Base-by-base conservation (phyloP, 2,888 invertebrate species). In the Metopia argyrocephala region DNA sequence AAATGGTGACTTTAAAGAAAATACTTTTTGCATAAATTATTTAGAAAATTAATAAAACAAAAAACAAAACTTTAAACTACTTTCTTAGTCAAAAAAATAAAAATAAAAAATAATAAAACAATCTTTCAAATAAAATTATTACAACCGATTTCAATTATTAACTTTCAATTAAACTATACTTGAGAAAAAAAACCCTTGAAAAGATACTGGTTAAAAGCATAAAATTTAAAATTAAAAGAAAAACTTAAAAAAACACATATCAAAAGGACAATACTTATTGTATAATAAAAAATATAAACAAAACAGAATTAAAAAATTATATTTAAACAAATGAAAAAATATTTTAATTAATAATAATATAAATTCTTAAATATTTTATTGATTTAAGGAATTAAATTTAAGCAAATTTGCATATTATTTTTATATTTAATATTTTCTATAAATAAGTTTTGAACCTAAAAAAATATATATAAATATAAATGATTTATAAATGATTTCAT, bases 231-330 rank as follows among this genome's bases (percentile, higher is more conserved):
- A 38, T 12, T 12, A 31, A 12, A 38, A 38, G 9, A 38, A 38
- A 9, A 38, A 3, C 9, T 38, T 38, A 75, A 64, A 68, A 80
- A 76, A 75, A 89, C 89, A 89, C 89, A 89, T 89, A 89, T 89
- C 89, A 89, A 88, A 89, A 89, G 86, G 89, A 89, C 89, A 89
- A 89, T 89, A 89, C 89, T 89, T 88, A 89, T 75, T 81, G 78
- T 81, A 66, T 76, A 88, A 87, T 85, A 86, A 88, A 85, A 85
- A 87, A 84, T 85, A 86, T n/a, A 75, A 66, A 82, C 84, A 84
- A 85, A 84, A 84, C 84, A 80, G 76, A 66, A 79, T 70, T 27
- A 52, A 57, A 31, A 76, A 64, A 59, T 78, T 50, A 54, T 74
- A 69, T 3, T 46, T 61, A 81, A 69, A 74, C 64, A 45, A 82